phyloP scores from a whole-genome alignment of 2,888 invertebrate genomes.

The Thecocarcelia acutangulata region DNA sequence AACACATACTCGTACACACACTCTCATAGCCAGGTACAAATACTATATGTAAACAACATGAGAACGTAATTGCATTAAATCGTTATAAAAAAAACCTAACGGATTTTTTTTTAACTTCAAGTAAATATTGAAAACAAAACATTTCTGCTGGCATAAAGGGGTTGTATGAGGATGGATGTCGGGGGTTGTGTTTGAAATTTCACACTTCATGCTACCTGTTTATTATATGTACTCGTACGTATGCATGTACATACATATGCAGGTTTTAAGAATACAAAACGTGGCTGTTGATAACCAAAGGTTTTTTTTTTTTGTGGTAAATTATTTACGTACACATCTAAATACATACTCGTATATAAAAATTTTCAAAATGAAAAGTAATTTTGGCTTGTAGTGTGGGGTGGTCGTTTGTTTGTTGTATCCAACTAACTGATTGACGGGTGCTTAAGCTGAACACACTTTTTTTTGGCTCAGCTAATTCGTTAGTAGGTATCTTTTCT shows the following conservation, averaged over 20 bases:
- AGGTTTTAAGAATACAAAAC: conserved; percentile 17
- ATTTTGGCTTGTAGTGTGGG: neutral
- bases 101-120: conserved; percentile 22
- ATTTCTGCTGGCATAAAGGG: neutral
- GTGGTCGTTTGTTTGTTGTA: neutral
- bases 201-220: conserved; percentile 23
- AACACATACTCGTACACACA: neutral
- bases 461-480: too few species aligned
- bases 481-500: too few species aligned
- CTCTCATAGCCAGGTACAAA: neutral
- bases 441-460: neutral
- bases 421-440: too few species aligned
- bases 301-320: conserved; percentile 25
- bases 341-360: neutral
- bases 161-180: neutral
- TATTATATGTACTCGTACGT: neutral
- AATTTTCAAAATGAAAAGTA: neutral
- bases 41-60: neutral
- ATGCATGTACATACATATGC: neutral
- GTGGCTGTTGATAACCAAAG: conserved; percentile 20
- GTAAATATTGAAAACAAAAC: neutral
- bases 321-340: conserved; percentile 5
- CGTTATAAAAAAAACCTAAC: conserved; percentile 7
- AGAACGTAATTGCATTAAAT: conserved; percentile 40
- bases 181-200: conserved; percentile 17